phyloP scores from a whole-genome alignment of 2,797 vertebrate genomes.

The Falco columbarius region DNA sequence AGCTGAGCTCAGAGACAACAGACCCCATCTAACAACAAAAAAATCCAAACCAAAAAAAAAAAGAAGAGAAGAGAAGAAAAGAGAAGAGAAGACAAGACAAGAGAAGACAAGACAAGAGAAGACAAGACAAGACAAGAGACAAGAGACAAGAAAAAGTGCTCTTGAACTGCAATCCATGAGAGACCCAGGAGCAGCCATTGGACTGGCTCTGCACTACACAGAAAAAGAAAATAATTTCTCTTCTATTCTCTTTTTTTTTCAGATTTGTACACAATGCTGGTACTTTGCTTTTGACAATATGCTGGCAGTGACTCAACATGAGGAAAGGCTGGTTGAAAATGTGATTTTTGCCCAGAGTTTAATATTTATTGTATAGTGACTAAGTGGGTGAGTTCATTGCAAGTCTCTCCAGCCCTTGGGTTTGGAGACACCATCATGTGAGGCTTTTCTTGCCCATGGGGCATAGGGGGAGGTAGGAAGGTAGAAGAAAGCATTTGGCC shows the following conservation, averaged over 20 bases:
- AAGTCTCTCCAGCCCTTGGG: background rate
- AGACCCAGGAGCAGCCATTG: background rate
- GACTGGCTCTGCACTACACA: background rate
- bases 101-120: fast-evolving
- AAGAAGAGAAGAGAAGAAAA: too few species aligned
- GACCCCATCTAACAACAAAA: background rate
- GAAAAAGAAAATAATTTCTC: background rate
- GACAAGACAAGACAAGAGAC: fast-evolving
- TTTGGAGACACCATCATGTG: fast-evolving
- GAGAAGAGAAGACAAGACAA: fast-evolving
- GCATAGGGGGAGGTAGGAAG: background rate
- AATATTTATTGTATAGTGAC: background rate
- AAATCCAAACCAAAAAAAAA: background rate
- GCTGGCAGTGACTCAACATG: background rate
- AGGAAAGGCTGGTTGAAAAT: background rate
- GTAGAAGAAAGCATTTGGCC: background rate
- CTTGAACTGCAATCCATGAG: background rate
- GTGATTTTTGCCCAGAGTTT: background rate
- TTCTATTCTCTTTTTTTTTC: background rate
- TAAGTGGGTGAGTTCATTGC: background rate
- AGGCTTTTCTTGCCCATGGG: background rate
- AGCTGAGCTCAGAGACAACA: background rate
- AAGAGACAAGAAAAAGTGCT: background rate
- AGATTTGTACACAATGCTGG: background rate
- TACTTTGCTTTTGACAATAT: background rate